These are phyloP conservation scores for Polydrusus pterygomalis DNA, from an alignment of 2,888 invertebrate species.

Conservation along the genomic window DNA sequence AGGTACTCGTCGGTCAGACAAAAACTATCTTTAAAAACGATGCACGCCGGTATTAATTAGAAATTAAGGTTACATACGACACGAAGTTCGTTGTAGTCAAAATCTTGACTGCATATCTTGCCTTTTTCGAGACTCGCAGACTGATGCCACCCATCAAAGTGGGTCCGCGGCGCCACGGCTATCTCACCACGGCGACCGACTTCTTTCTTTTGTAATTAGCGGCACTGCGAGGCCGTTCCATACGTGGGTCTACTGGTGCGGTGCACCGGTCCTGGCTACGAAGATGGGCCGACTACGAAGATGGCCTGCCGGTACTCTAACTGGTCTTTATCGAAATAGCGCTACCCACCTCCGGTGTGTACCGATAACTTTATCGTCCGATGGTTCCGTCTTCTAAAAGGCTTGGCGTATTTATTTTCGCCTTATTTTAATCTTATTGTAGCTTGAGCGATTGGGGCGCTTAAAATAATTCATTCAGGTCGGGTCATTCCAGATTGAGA, in stretches of 20 bases:
- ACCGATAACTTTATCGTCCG: constrained; percentile 46
- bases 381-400: constrained; percentile 20
- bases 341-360: constrained; percentile 44
- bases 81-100: background rate
- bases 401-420: too few relatives aligned
- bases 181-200: constrained; percentile 51
- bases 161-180: constrained; percentile 52
- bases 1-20: too few relatives aligned
- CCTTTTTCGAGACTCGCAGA: constrained; percentile 33
- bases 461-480: too few relatives aligned
- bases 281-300: constrained; percentile 3
- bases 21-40: too few relatives aligned
- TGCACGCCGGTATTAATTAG: too few relatives aligned
- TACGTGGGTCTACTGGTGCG: constrained; percentile 22
- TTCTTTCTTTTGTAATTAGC: constrained; percentile 53
- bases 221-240: constrained; percentile 27
- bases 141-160: constrained; percentile 53
- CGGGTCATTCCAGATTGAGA: too few relatives aligned
- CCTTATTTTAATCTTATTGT: too few relatives aligned
- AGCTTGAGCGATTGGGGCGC: too few relatives aligned
- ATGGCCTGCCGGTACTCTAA: constrained; percentile 20
- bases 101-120: constrained; percentile 24
- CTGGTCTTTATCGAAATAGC: constrained; percentile 52
- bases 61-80: too few relatives aligned
- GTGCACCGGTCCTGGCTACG: constrained; percentile 20